Conservation (phyloP, 2,797 vertebrate species). For the Myotis planiceps region DNA sequence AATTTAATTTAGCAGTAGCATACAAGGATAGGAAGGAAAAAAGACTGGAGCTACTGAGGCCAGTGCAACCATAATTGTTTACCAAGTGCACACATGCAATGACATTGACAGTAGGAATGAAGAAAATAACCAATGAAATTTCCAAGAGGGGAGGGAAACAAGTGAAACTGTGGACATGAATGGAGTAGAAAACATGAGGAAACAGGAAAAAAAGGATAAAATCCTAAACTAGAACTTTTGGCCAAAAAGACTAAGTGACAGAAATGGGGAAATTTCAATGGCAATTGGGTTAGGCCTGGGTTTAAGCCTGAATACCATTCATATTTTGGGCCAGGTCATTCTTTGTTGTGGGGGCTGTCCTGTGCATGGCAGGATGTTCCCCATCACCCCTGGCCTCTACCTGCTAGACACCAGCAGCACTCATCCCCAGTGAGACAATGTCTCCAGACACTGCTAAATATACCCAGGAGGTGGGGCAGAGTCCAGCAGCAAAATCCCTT, state of each 20-base stretch:
- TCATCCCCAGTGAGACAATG: neutral
- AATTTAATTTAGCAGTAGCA: neutral
- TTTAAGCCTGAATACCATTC: neutral
- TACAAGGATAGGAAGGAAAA: neutral
- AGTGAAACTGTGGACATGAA: neutral
- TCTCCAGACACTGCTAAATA: neutral
- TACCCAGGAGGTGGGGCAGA: rapidly evolving
- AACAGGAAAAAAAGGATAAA: neutral
- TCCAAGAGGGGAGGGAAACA: neutral
- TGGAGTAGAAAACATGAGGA: neutral
- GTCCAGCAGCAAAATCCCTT: neutral
- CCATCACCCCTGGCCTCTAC: neutral
- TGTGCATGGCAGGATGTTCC: neutral
- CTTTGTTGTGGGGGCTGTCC: neutral
- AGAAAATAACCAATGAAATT: neutral
- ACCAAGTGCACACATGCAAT: neutral
- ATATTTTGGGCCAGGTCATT: neutral
- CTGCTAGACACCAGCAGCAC: rapidly evolving
- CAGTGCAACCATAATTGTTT: neutral
- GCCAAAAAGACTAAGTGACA: neutral
- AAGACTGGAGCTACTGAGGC: neutral
- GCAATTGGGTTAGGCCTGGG: neutral
- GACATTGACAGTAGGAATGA: neutral
- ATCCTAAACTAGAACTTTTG: neutral
- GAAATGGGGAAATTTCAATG: neutral